Percentiles rank a stretch among this genome's conserved stretches.
Evolutionary conservation across 2,888 invertebrate genomes (phyloP).

Genomic region (Dryobotodes eremita): DNA sequence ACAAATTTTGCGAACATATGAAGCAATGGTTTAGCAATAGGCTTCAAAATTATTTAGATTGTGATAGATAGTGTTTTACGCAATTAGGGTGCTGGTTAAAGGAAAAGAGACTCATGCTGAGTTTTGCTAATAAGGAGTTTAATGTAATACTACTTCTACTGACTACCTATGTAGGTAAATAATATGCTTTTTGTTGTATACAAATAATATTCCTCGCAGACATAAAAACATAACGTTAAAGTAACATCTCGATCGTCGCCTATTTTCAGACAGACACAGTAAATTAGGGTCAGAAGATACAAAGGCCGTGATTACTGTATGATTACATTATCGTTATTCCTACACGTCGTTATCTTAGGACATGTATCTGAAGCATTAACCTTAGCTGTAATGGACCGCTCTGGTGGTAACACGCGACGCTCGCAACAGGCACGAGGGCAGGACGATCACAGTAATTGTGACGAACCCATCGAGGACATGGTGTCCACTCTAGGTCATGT

Average conservation of each 20-base stretch:
- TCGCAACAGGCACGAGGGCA: conserved; percentile 83
- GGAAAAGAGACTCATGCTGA: not conserved
- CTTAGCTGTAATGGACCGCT: conserved; percentile 68
- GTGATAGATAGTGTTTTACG: too few species aligned
- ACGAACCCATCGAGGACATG: conserved; percentile 68
- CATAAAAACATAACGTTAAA: not conserved
- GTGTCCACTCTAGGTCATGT: conserved; percentile 64
- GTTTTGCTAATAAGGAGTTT: not conserved
- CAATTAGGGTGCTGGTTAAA: too few species aligned
- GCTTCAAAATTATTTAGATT: too few species aligned
- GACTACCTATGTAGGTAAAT: not conserved
- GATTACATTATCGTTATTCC: conserved; percentile 61
- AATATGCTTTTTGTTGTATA: not conserved
- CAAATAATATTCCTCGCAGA: not conserved
- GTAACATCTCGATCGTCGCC: conserved; percentile 11
- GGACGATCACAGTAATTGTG: conserved; percentile 75
- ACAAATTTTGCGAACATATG: too few species aligned
- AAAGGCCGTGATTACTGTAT: conserved; percentile 56
- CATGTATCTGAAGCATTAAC: conserved; percentile 76
- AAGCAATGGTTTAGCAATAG: too few species aligned
- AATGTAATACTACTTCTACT: not conserved
- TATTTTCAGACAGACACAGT: conserved; percentile 25
- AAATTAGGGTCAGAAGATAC: conserved; percentile 48
- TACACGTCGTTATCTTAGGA: conserved; percentile 68
- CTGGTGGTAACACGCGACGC: conserved; percentile 77